phyloP scores from a whole-genome alignment of 2,888 invertebrate species.

The Agriopis marginaria region DNA sequence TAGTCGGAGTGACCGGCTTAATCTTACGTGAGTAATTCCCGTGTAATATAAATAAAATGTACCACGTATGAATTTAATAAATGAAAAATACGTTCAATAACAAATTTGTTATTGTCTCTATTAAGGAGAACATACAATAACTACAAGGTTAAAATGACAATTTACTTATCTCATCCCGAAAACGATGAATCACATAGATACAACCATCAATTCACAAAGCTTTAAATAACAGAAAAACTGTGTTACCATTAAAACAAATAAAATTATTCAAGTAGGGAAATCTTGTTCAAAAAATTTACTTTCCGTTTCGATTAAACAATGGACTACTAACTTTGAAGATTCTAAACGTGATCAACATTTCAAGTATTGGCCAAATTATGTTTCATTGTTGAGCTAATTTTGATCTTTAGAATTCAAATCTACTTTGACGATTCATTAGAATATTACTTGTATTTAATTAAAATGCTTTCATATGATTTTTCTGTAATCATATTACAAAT shows the following conservation, averaged over 20 bases:
- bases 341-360: conserved; percentile 62
- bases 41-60: no score
- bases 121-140: no score
- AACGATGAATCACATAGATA: not conserved
- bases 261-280: conserved; percentile 39
- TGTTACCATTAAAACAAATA: conserved; percentile 44
- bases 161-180: not conserved
- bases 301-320: conserved; percentile 55
- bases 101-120: no score
- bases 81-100: no score
- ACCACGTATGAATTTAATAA: no score
- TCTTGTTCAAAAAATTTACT: conserved; percentile 49
- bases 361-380: conserved; percentile 39
- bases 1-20: no score
- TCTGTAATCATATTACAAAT: not conserved
- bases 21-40: no score
- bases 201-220: not conserved
- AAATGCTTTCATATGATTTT: not conserved
- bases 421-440: not conserved
- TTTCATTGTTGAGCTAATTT: conserved; percentile 42
- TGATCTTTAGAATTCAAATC: conserved; percentile 22
- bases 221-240: conserved; percentile 24
- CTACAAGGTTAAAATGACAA: no score
- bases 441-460: not conserved
- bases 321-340: conserved; percentile 55